Evolutionary conservation across 2,797 vertebrate genomes (phyloP).

Genomic region (Melanotaenia boesemani): DNA sequence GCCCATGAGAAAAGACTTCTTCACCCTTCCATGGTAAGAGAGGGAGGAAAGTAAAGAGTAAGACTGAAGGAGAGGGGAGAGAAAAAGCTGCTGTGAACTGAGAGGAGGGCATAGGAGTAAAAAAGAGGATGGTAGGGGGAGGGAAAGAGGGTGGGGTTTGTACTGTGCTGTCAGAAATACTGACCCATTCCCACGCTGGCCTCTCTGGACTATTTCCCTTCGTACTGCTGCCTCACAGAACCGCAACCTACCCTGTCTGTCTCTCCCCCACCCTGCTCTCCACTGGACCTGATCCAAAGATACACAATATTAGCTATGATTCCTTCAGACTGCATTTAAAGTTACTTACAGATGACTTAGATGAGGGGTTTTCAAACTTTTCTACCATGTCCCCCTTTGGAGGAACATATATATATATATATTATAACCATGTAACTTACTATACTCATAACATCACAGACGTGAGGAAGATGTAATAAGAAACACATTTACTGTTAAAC

Average conservation of each 20-base stretch:
- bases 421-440: no score
- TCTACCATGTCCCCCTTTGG: no score
- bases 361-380: neutral
- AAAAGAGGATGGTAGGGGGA: conserved; percentile 36
- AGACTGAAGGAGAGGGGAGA: conserved; percentile 22
- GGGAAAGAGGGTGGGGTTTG: conserved; percentile 54
- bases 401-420: no score
- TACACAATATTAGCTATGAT: conserved; percentile 39
- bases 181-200: conserved; percentile 85
- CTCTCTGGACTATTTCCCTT: conserved; percentile 70
- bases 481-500: no score
- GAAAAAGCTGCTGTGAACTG: conserved; percentile 53
- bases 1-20: conserved; percentile 78
- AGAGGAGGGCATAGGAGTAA: conserved; percentile 39
- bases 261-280: conserved; percentile 41
- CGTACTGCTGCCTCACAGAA: conserved; percentile 57
- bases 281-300: conserved; percentile 51
- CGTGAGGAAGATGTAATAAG: no score
- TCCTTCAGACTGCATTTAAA: conserved; percentile 39
- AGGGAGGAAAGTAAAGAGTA: conserved; percentile 45
- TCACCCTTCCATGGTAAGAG: conserved; percentile 60
- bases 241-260: conserved; percentile 53
- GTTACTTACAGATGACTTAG: conserved; percentile 28
- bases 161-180: conserved; percentile 73
- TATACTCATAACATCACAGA: no score